phyloP scores from a whole-genome alignment of 2,797 vertebrate genomes.

The Acanthopagrus latus region DNA sequence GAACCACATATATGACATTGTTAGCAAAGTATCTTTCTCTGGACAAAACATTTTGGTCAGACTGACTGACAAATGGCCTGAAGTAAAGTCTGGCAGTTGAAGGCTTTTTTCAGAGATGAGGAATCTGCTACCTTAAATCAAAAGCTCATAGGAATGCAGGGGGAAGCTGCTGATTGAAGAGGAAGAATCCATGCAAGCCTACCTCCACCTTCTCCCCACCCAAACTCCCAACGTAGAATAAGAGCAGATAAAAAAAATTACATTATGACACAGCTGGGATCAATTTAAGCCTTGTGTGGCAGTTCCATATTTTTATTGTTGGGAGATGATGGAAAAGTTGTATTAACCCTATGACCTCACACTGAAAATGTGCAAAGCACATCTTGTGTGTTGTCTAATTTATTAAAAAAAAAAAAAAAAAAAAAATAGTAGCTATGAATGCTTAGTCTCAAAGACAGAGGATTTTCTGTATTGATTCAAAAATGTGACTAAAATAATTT shows the following conservation, averaged over 20 bases:
- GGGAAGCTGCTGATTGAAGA: not conserved
- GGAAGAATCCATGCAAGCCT: not conserved
- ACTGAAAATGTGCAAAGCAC: slow-evolving; percentile 9
- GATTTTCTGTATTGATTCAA: slow-evolving; percentile 5
- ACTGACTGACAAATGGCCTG: not conserved
- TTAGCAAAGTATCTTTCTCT: too few relatives aligned
- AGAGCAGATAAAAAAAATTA: slow-evolving; percentile 33
- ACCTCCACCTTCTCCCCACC: not conserved
- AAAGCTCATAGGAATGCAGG: too few relatives aligned
- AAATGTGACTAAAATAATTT: slow-evolving; percentile 11
- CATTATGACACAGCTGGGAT: slow-evolving; percentile 34
- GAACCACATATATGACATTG: too few relatives aligned
- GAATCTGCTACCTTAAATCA: too few relatives aligned
- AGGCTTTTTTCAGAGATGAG: too few relatives aligned
- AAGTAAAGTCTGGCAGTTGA: too few relatives aligned
- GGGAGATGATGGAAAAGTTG: slow-evolving; percentile 12
- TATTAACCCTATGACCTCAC: slow-evolving; percentile 9
- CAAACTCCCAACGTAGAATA: not conserved
- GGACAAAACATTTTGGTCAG: not conserved
- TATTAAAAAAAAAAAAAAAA: not conserved
- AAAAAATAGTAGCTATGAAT: slow-evolving; percentile 21
- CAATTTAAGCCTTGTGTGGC: slow-evolving; percentile 28
- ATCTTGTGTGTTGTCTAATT: not conserved
- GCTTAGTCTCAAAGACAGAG: slow-evolving; percentile 1
- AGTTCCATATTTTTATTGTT: slow-evolving; percentile 30